Base-by-base conservation (phyloP, 1,140 invertebrate species). In the Drosophila ogumai region DNA sequence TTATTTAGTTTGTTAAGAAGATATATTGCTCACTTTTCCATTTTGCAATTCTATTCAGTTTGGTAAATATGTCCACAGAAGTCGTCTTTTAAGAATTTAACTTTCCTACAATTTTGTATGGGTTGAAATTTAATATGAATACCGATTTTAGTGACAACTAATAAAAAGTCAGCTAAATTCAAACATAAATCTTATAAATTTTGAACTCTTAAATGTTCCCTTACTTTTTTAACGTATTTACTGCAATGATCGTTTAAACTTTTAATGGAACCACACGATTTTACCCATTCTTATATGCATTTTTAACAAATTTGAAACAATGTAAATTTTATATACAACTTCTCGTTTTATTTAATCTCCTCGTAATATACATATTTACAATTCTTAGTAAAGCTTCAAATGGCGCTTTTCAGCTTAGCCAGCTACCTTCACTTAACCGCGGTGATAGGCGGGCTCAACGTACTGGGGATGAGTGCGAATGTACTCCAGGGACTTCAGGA, bases 401-500 rank as follows among this genome's bases (percentile, higher is more conserved):
- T 10, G 46, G 25, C 15, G 2, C 17, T 22, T n/a, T 10, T 12
- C 22, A 12, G 28, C 34, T 71, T 56, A 71, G 55, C 67, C 66
- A 32, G 8, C 8, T 22, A 49, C 19, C 10, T 4, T 2, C 12
- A 32, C 47, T 7, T 7, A 3, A 8, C 38, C 31, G 17, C 17
- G 10, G 5, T 13, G 19, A 17, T 63, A 38, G 8, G 40, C 43
- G 12, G 41, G 50, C 19, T 90, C 85, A 4, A 40, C 52, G 56
- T 85, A 75, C 58, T 85, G 78, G n/a, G 94, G 94, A 43, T 94
- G 92, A 34, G 93, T 82, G 61, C 93, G 93, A 65, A 95, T 93
- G 75, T 94, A 95, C 57, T 95, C 95, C 41, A 96, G 84, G 7
- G 94, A 93, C 75, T 93, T 94, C 44, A 94, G 93, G 66, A 96